Base-by-base conservation (phyloP, 2,888 invertebrate genomes). In the Rotaria sp. region DNA sequence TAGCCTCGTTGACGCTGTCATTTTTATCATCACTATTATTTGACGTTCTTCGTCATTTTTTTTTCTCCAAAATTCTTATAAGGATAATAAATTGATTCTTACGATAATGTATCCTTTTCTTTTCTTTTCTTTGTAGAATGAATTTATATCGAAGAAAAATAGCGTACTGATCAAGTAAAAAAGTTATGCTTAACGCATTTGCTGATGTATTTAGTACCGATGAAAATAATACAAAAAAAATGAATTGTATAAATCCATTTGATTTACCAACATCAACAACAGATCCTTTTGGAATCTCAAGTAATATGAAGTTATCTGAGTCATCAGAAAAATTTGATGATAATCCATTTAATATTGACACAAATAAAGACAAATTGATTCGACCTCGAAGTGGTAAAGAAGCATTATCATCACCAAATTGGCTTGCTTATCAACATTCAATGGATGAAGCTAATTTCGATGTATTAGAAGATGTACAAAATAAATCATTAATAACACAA, bases 311-410 rank as follows among this genome's bases (percentile, higher is more conserved):
- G 15, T n/a, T 80, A 41, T 80, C 80, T 45, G 45, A 41, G 26
- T 80, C 80, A 45, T 80, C 80, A n/a, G 45, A 80, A 80, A 80
- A 80, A 80, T 80, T 80, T 35, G 45, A 80, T 80, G 45, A 80
- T 45, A 45, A 41, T 41, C 80, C 80, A 80, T 80, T 80, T 80
- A 45, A 15, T 26, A 10, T n/a, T 15, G n/a, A 45, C 26, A 41
- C 26, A 26, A 45, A 45, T 45, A n/a, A n/a, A 2, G 15, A 80
- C 4, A 45, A 45, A 45, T 11, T 45, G 45, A 45, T 45, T 45
- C 80, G 80, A n/a, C 45, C 80, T n/a, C 45, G 80, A 8, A 80
- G 45, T 45, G 80, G 80, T 5, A 80, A 80, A 45, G 80, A 80
- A 80, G 80, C 80, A 80, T 45, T 80, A 80, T 80, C 45, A 80